Evolutionary conservation across 2,888 invertebrate species (phyloP), one percentile per base, ranked within the genome.

Genomic region (Spisula solida): DNA sequence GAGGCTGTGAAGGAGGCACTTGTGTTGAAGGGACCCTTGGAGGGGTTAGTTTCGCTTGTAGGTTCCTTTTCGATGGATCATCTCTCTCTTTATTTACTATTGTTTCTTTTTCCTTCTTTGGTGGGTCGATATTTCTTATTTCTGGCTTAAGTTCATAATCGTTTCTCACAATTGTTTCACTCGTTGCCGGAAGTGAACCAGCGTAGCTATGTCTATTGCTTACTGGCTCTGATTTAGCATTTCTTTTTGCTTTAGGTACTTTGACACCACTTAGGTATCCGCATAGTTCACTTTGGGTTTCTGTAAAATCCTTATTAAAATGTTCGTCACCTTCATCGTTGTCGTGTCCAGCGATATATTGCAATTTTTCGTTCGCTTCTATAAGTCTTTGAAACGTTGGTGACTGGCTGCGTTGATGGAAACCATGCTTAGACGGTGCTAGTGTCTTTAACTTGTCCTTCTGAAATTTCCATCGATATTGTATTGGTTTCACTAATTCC

Each of bases 381-480:
- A 94, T 85, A 31, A 95, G 90, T 31, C 94, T 91, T 82, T 93
- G 93, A 88, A 94, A 95, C 0, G 95, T 95, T n/a, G 94, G 94
- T 12, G 95, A 95, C 47, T 94, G 91, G 85, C 94, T 94, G 25
- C 95, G 81, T 2, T 92, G 93, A 60, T 94, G 95, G 79, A 92
- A 95, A 20, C 95, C 95, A 84, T 94, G 92, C 86, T 94, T 95
- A 20, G 95, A 95, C 1, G 95, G 94, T 18, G 89, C 70, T 0
- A 95, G 81, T 12, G 93, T 92, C 82, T 93, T 94, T 70, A 93
- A 86, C 55, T 88, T 89, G n/a, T 93, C 90, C 41, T 89, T 85
- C 84, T 92, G 90, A 75, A 90, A 90, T 75, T 91, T 91, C 91
- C 93, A 90, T 66, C 93, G 80, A 81, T 93, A 93, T 80, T 94